Evolutionary conservation across 2,797 vertebrate genomes (phyloP), one percentile per base, ranked within the genome.

Genomic region (Pitangus sulphuratus): DNA sequence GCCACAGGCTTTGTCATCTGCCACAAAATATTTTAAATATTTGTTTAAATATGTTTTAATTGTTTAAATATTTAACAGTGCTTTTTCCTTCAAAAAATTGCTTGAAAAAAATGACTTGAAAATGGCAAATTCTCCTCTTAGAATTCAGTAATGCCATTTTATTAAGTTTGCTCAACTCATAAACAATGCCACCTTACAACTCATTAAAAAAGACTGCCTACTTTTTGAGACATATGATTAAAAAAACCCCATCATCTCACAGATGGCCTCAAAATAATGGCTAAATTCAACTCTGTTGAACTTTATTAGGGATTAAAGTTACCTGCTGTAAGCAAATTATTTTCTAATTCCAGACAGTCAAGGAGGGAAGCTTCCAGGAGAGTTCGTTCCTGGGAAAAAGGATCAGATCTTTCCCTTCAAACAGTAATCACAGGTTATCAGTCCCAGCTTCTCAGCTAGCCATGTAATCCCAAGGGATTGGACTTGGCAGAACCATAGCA

Each of bases 401-500:
- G 6, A 87, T 50, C 48, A 65, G 33, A 37, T 48, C 65, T n/a
- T 72, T 87, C 25, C 13, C 51, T 50, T 22, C 4, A 11, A 72
- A 50, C 9, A 40, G 14, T 51, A 66, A 47, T 42, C 28, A 57
- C n/a, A 75, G 33, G 7, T 40, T 53, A 94, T 12, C 12, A 84
- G 25, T 24, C 12, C 25, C 42, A 69, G 3, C 10, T 76, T 65
- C 45, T 62, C 58, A 81, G 22, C 11, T 26, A 64, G 54, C 44
- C 45, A 50, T 2, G 1, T 18, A 85, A 90, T 26, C 18, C 40
- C 65, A 91, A 37, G 15, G 8, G 28, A 84, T 0, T 56, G 53
- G 42, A 33, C 2, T 74, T 44, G 9, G 31, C 31, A 47, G 28
- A 89, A 61, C 10, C 2, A 1, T 21, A 72, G 50, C 0, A 0